Evolutionary conservation across 2,888 invertebrate species (phyloP), one percentile per base, ranked within the genome.

Genomic region (Operophtera brumata): DNA sequence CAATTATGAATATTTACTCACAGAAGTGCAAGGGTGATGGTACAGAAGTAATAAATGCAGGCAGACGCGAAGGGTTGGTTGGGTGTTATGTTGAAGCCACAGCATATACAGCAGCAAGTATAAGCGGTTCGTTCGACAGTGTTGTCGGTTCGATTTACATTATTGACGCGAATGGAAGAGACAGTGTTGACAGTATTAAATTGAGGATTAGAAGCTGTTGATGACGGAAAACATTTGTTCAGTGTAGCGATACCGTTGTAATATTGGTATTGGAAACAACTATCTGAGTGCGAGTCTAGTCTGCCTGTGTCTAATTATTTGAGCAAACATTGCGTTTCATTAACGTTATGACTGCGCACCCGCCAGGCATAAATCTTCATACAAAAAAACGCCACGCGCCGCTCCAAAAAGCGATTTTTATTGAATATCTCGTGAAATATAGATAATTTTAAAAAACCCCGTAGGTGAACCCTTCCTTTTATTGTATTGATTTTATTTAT

Each of bases 1-100:
- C 75, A 76, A 82, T 84, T 75, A 76, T 74, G 83, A 81, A 82
- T 85, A 84, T 86, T 84, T 82, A 73, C 73, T 68, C 73, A 77
- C 71, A 71, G 76, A 65, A 77, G 78, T 76, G 77, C 66, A 67
- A 65, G 67, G 62, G 78, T 82, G 78, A 68, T 73, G 77, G 71
- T 49, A 66, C 64, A 76, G 83, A 84, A 85, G 67, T 83, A 84
- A 86, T 20, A 20, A 20, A 20, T 76, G 54, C 68, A 64, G 49
- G 66, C 47, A 62, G 84, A 85, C 84, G 70, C 56, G 73, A 74
- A 76, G 80, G 82, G 80, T 78, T 75, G 2, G 30, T 9, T 30
- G 30, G 30, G 30, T 30, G 67, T 54, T 57, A 62, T 73, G 73
- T 74, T 71, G 64, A 62, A 64, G 65, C 64, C 66, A 60, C 63